These are phyloP conservation scores for Phocides pigmalion DNA, from an alignment of 1,140 invertebrate genomes.

Conservation along the genomic window DNA sequence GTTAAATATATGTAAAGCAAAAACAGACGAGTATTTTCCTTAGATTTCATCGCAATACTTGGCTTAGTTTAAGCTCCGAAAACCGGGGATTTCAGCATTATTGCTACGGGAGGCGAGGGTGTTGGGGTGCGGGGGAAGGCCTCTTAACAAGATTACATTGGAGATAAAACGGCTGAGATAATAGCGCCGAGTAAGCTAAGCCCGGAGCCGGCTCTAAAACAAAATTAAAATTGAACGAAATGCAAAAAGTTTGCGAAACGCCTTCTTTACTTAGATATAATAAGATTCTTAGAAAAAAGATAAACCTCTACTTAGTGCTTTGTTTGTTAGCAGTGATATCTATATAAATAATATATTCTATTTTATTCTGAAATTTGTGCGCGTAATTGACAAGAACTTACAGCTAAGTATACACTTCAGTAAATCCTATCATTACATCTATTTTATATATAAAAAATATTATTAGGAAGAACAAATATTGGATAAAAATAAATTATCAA, in stretches of 20 bases:
- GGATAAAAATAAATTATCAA: too few species aligned
- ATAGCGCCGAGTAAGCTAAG: constrained; percentile 70
- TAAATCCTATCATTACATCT: too few species aligned
- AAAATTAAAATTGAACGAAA: constrained; percentile 73
- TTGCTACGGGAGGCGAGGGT: constrained; percentile 54
- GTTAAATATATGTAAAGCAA: not conserved
- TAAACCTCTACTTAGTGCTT: too few species aligned
- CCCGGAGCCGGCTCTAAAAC: constrained; percentile 65
- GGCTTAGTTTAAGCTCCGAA: constrained; percentile 76
- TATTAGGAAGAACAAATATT: too few species aligned
- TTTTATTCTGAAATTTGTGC: too few species aligned
- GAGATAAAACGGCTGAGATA: constrained; percentile 79
- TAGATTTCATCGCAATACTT: constrained; percentile 62
- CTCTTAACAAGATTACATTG: constrained; percentile 83
- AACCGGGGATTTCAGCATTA: constrained; percentile 76
- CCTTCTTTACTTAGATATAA: not conserved
- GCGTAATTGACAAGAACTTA: too few species aligned
- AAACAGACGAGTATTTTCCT: constrained; percentile 61
- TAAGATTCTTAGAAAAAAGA: too few species aligned
- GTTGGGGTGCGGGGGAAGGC: constrained; percentile 42
- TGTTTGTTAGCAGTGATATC: too few species aligned
- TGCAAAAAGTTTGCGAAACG: constrained; percentile 38
- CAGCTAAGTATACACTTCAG: too few species aligned
- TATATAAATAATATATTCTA: too few species aligned
- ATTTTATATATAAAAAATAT: too few species aligned